Conservation (phyloP, 2,797 vertebrate species). For the Ambastaia sidthimunki region DNA sequence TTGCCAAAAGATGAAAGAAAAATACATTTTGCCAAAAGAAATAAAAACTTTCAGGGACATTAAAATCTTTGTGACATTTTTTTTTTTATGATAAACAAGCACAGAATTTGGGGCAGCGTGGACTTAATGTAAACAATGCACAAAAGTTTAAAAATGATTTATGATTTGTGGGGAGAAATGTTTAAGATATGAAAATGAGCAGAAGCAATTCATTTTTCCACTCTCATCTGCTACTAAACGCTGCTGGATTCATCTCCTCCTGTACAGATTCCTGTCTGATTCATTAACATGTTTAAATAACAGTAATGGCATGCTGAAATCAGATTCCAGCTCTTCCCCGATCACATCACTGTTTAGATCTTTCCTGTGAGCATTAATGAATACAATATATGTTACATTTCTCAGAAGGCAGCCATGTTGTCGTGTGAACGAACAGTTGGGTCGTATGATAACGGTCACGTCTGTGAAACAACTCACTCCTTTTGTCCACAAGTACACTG, state of each 20-base stretch:
- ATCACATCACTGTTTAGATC: constrained; percentile 69
- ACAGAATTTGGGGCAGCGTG: neutral
- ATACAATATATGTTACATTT: constrained; percentile 84
- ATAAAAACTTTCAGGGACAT: too few relatives aligned
- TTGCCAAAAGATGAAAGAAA: neutral
- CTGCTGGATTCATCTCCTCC: constrained; percentile 57
- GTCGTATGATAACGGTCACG: constrained; percentile 49
- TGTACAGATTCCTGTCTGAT: constrained; percentile 56
- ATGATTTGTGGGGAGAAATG: too few relatives aligned
- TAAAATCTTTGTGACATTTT: neutral
- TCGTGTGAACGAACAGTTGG: constrained; percentile 11
- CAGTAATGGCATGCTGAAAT: constrained; percentile 78
- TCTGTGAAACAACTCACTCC: constrained; percentile 67
- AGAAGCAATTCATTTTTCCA: neutral
- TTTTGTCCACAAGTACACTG: constrained; percentile 82
- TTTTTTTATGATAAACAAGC: constrained; percentile 2
- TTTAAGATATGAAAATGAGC: constrained; percentile 17
- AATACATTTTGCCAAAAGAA: neutral
- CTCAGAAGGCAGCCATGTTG: constrained; percentile 66
- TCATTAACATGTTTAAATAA: constrained; percentile 69
- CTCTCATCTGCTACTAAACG: neutral
- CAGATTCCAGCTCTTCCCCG: constrained; percentile 53
- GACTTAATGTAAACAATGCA: neutral
- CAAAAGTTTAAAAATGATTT: too few relatives aligned
- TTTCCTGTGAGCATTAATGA: constrained; percentile 79